A percentile compares a stretch with the other conserved stretches of the same genome.
These are phyloP conservation scores for Podotricha telesiphe DNA, from an alignment of 2,888 invertebrate species.

Conservation along the genomic window DNA sequence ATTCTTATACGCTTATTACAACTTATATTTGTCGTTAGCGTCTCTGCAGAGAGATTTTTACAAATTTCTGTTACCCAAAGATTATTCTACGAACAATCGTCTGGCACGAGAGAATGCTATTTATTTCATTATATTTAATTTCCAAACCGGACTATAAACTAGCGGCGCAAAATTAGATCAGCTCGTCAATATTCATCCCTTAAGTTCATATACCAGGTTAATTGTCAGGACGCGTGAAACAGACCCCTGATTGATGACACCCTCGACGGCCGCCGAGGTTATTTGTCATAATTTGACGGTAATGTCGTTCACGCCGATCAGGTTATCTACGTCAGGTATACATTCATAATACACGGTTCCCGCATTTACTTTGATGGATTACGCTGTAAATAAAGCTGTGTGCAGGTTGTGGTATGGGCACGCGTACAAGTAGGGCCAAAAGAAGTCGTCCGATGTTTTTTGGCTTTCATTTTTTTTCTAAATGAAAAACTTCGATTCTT, in stretches of 20 bases:
- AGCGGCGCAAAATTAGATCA: neutral
- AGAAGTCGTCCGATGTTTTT: too few relatives aligned
- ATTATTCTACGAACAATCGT: too few relatives aligned
- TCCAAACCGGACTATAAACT: too few relatives aligned
- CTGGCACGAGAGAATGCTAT: too few relatives aligned
- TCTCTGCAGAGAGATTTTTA: too few relatives aligned
- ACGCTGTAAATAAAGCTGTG: neutral
- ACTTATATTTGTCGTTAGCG: too few relatives aligned
- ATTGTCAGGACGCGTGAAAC: slow-evolving; percentile 44
- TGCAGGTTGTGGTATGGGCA: neutral
- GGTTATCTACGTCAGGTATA: slow-evolving; percentile 38
- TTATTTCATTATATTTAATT: too few relatives aligned
- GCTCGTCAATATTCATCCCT: slow-evolving; percentile 26
- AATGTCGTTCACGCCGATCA: slow-evolving; percentile 51
- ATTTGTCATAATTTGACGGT: slow-evolving; percentile 70
- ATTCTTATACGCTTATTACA: too few relatives aligned
- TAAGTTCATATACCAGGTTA: slow-evolving; percentile 41
- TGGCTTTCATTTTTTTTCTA: too few relatives aligned
- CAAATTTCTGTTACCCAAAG: too few relatives aligned
- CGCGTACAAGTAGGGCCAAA: too few relatives aligned
- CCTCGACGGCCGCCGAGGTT: slow-evolving; percentile 48
- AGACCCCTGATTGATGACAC: slow-evolving; percentile 53
- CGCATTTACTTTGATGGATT: slow-evolving; percentile 20
- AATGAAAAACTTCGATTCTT: too few relatives aligned
- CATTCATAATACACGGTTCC: slow-evolving; percentile 34